Base-by-base conservation (phyloP, 2,888 invertebrate genomes). In the Coecobrya sp. region DNA sequence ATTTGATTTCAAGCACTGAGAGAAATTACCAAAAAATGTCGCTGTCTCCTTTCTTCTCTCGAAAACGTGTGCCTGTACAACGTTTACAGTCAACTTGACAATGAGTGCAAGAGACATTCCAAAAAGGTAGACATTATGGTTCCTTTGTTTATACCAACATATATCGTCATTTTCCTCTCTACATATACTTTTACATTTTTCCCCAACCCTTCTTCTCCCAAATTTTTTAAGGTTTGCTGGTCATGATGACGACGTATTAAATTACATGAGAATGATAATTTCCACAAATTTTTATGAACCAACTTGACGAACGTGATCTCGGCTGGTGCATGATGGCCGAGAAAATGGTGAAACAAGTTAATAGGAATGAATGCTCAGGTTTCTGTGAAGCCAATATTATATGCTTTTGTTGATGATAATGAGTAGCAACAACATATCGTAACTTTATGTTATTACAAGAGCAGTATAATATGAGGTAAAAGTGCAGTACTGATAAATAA, bases 161-260 rank as follows among this genome's bases (percentile, higher is more conserved):
- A 52, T 36, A 36, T 16, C 82, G 19, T 30, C 76, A 19, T 68
- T 22, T 25, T 65, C 25, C 16, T n/a, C 36, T 16, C 36, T 45
- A 45, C 59, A 52, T 70, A 16, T 55, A 30, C 79, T 19, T 42
- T 73, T 25, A 52, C 16, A 36, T 62, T 87, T 49, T 65, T 76
- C 55, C n/a, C n/a, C 22, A 36, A 82, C 62, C 65, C 45, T 84
- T 84, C 27, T 55, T 19, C 84, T 92, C 92, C 88, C 68, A 85
- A 86, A 84, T 81, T 89, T n/a, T 90, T 88, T 92, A 42, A 92
- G 88, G 65, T 92, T 85, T 92, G 92, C 91, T 87, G 88, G 92
- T 92, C 88, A 92, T 92, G 88, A 82, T 92, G 92, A 92, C 92
- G 76, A 88, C 91, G 82, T 82, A 91, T 91, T 91, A 91, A 91